A percentile compares a stretch with the other conserved stretches of the same genome.
Evolutionary conservation across 2,113 vertebrate genomes (phyloP).

Genomic region (Paradoxurus hermaphroditus): DNA sequence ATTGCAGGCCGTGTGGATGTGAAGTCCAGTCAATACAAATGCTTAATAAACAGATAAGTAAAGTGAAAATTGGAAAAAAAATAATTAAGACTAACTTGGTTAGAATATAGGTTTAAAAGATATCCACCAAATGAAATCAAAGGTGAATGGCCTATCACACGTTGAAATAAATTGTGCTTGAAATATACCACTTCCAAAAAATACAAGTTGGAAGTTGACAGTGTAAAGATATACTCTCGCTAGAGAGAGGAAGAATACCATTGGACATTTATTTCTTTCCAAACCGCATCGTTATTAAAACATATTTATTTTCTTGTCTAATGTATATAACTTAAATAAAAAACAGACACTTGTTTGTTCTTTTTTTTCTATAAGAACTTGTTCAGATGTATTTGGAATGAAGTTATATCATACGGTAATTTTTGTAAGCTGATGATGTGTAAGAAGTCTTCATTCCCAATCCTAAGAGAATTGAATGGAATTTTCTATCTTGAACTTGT

Average conservation of each 20-base stretch:
- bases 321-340: slow-evolving; percentile 42
- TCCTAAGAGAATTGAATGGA: slow-evolving; percentile 37
- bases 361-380: slow-evolving; percentile 30
- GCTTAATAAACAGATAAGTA: background rate
- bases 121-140: background rate
- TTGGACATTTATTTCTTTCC: slow-evolving; percentile 11
- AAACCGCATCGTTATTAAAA: slow-evolving; percentile 13
- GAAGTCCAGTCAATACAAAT: background rate
- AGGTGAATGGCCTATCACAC: background rate
- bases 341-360: slow-evolving; percentile 17
- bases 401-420: background rate
- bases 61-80: background rate
- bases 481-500: slow-evolving; percentile 47
- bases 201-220: background rate
- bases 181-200: background rate
- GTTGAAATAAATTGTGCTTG: background rate
- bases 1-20: background rate
- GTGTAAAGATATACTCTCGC: background rate
- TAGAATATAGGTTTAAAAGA: background rate
- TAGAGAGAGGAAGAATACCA: background rate
- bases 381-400: slow-evolving; percentile 40
- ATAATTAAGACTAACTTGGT: background rate
- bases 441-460: slow-evolving; percentile 21
- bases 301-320: slow-evolving; percentile 2
- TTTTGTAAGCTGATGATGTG: slow-evolving; percentile 19